These are phyloP conservation scores for mouse (Mus musculus) DNA, from an alignment of 2,113 vertebrate species.

Conservation along the genomic window DNA sequence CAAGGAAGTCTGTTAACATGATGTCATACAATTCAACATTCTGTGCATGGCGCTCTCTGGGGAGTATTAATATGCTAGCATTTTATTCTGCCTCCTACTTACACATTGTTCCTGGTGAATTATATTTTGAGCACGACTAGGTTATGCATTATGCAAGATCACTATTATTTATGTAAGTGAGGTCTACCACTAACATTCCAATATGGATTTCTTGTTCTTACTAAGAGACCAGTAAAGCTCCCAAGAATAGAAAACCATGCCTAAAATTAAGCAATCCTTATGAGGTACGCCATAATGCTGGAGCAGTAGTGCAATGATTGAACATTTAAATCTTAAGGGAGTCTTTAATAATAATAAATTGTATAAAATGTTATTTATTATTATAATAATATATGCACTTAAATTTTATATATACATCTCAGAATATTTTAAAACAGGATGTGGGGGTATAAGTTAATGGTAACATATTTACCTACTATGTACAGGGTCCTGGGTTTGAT, in stretches of 20 bases:
- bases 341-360: slow-evolving; percentile 82
- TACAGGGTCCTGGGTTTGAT: not conserved
- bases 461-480: not conserved
- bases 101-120: slow-evolving; percentile 55
- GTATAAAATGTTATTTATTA: slow-evolving; percentile 84
- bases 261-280: slow-evolving; percentile 73
- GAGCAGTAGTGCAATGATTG: slow-evolving; percentile 35
- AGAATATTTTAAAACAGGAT: slow-evolving; percentile 74
- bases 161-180: slow-evolving; percentile 76
- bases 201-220: slow-evolving; percentile 61
- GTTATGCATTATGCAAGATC: slow-evolving; percentile 69
- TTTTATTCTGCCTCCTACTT: slow-evolving; percentile 30
- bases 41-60: not conserved
- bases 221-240: slow-evolving; percentile 63
- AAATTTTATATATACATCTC: slow-evolving; percentile 81
- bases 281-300: slow-evolving; percentile 56
- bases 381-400: slow-evolving; percentile 83
- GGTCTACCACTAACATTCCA: slow-evolving; percentile 75
- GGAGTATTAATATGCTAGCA: slow-evolving; percentile 3
- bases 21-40: slow-evolving; percentile 26
- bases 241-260: slow-evolving; percentile 72
- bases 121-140: slow-evolving; percentile 74
- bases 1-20: not conserved
- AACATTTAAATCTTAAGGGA: slow-evolving; percentile 82
- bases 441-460: not conserved